Base-by-base conservation (phyloP, 2,113 vertebrate genomes). In the Clupea harengus region DNA sequence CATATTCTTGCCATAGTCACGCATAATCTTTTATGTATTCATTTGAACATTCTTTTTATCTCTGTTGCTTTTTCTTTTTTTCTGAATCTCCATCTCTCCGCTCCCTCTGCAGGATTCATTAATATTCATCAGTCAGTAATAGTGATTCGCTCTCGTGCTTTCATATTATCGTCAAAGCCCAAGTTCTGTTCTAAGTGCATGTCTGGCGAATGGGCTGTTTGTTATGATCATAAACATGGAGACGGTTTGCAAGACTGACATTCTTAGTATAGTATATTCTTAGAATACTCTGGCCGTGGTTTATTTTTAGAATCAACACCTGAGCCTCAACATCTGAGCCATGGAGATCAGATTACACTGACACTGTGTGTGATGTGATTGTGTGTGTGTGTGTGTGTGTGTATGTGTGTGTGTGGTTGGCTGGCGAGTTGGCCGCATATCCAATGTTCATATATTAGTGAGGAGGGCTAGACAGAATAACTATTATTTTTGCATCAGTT, bases 271-370 rank as follows among this genome's bases (percentile, higher is more conserved):
- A 72, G 64, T 72, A 8, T 72, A 25, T 72, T 72, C 64, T 72
- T 28, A 72, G 64, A 72, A 72, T 13, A 32, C 64, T 2, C 25
- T 72, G 64, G 64, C 32, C 9, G n/a, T 72, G 8, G n/a, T 72
- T 72, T 72, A 72, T 72, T 72, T 72, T 72, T 72, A 72, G 64
- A 72, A 72, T 11, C 64, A 72, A 72, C 64, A 72, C 64, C 64
- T 72, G 64, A 72, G 64, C 64, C 11, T 32, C 25, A 72, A 9
- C 9, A 72, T 72, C n/a, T 72, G 64, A 72, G 82, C 13, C 49
- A 57, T 39, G 4, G 15, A 20, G 82, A 32, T 72, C 28, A 72
- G n/a, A 72, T 72, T 72, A 72, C 64, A 72, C 64, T 72, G 64
- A 64, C 57, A 64, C 25, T 39, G 64, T 32, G 49, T 45, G 25